Conservation (phyloP, 92 coral and sea anemone genomes). For the Galaxea fascicularis region DNA sequence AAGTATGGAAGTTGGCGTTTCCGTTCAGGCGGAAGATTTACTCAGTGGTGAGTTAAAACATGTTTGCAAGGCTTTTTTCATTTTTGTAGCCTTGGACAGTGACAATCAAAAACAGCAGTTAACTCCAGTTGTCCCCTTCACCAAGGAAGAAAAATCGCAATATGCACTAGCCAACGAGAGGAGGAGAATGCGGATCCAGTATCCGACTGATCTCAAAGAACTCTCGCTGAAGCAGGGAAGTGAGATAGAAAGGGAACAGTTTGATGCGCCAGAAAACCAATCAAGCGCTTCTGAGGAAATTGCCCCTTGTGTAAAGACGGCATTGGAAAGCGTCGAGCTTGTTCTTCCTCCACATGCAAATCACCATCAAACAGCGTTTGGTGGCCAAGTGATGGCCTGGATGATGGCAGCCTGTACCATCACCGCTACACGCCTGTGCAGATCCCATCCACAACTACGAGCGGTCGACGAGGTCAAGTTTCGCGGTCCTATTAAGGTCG, state of each 20-base stretch:
- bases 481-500: slow-evolving; percentile 74
- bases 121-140: slow-evolving; percentile 69
- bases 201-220: slow-evolving; percentile 56
- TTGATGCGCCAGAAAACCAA: background rate
- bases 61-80: slow-evolving; percentile 76
- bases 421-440: slow-evolving; percentile 80
- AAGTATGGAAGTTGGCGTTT: slow-evolving; percentile 85
- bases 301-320: slow-evolving; percentile 1
- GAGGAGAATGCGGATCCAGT: slow-evolving; percentile 71
- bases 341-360: slow-evolving; percentile 83
- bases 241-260: background rate
- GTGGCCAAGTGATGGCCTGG: slow-evolving; percentile 91
- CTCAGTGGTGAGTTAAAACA: slow-evolving; percentile 37
- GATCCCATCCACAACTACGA: slow-evolving; percentile 61
- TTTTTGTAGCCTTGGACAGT: slow-evolving; percentile 70
- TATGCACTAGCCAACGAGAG: slow-evolving; percentile 82
- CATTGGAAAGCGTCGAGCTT: slow-evolving; percentile 77
- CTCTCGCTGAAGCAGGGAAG: slow-evolving; percentile 33
- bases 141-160: slow-evolving; percentile 73
- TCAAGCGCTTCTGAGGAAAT: background rate
- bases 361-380: slow-evolving; percentile 84
- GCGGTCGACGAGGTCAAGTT: slow-evolving; percentile 81
- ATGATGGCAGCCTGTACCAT: slow-evolving; percentile 77
- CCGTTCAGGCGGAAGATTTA: slow-evolving; percentile 67
- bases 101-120: slow-evolving; percentile 61